Percentiles rank a stretch among this genome's conserved stretches.
Evolutionary conservation across 2,888 invertebrate genomes (phyloP).

Genomic region (Dasysyrphus albostriatus): DNA sequence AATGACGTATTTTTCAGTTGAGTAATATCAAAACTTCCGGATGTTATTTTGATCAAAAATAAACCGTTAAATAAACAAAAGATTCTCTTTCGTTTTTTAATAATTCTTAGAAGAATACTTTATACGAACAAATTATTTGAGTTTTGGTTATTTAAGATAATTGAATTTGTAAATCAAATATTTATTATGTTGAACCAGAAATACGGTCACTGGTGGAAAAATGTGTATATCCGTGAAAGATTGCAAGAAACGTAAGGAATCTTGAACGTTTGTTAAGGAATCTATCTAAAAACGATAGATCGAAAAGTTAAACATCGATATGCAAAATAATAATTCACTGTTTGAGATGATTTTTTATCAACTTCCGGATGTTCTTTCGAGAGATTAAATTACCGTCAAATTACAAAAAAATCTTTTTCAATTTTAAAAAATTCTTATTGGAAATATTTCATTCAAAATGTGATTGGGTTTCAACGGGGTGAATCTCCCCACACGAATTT

Average conservation of each 20-base stretch:
- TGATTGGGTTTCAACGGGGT: conserved; percentile 41
- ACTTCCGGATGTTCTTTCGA: background rate
- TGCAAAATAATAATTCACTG: background rate
- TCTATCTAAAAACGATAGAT: background rate
- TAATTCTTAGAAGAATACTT: background rate
- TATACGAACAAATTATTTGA: background rate
- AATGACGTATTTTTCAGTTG: background rate
- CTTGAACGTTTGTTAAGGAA: background rate
- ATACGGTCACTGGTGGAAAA: too few species aligned
- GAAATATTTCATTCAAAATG: conserved; percentile 38
- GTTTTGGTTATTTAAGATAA: background rate
- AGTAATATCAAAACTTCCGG: background rate
- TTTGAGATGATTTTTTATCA: background rate
- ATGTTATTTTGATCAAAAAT: background rate
- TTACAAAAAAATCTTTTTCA: conserved; percentile 17
- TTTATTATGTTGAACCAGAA: background rate
- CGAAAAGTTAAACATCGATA: background rate
- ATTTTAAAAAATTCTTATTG: conserved; percentile 10
- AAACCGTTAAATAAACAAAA: background rate
- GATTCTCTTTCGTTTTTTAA: too few species aligned
- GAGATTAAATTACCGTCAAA: conserved; percentile 22
- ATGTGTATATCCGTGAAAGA: background rate
- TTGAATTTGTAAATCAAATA: conserved; percentile 5
- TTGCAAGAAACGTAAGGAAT: background rate
- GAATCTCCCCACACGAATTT: conserved; percentile 8